Base-by-base conservation (phyloP, 2,113 vertebrate species). In the Dolichotis patagonum region DNA sequence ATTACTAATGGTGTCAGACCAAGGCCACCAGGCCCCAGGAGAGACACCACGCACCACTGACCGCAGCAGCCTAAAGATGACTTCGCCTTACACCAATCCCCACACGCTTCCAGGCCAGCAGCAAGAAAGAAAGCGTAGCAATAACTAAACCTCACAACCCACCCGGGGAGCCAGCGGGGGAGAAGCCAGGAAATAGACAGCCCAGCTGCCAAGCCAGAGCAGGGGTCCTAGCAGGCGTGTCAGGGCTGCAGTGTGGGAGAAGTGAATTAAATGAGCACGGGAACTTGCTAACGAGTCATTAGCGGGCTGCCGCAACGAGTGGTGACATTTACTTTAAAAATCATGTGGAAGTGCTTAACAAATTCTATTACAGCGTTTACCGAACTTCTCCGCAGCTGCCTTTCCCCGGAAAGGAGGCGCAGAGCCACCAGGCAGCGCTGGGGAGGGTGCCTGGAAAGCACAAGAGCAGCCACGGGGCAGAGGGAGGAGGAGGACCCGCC, bases 251-350 rank as follows among this genome's bases (percentile, higher is more conserved):
- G 92, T 0, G 2, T 5, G 17, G 49, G 83, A 54, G 71, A 75
- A 75, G 22, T 26, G 71, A 94, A 87, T 93, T 90, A 92, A 85
- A 86, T 4, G 89, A 86, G 94, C 69, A 28, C 16, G 24, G 52
- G 82, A 81, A 22, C 75, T 35, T 0, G 13, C 65, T 22, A 84
- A 71, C 14, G 0, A 11, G n/a, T 20, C 46, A 86, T 96, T 97
- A 97, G 97, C 94, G 35, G 78, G 0, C 94, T 49, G 85, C 63
- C 41, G 54, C 86, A 77, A 96, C 62, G 91, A 80, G 24, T 24
- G 63, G 80, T 97, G 97, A 96, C 96, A 93, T 85, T 95, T 85
- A 22, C 95, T 93, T 96, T 95, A 86, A 93, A 80, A 92, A 83
- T 88, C 95, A 75, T 7, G 93, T 63, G 58, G 91, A 94, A 71